Evolutionary conservation across 1,140 invertebrate species (phyloP).

Genomic region (Solenopsis invicta): DNA sequence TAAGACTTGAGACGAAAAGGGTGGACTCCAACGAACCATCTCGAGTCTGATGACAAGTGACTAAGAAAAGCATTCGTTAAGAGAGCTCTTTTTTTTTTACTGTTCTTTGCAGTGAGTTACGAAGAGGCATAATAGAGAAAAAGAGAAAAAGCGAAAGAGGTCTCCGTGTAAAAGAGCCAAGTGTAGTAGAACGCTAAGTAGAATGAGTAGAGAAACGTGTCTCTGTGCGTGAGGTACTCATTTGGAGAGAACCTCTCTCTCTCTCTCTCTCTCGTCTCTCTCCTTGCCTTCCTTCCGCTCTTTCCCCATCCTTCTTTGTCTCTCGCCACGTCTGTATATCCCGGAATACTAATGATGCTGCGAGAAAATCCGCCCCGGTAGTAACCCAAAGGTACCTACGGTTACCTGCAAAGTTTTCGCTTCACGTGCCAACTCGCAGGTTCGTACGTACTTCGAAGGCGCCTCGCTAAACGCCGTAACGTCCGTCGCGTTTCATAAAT

Average conservation of each 20-base stretch:
- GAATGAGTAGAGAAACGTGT: constrained; percentile 73
- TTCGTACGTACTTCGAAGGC: constrained; percentile 42
- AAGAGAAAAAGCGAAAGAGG: not conserved
- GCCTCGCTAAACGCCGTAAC: constrained; percentile 70
- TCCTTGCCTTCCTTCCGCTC: not conserved
- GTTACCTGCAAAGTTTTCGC: constrained; percentile 68
- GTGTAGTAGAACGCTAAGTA: constrained; percentile 58
- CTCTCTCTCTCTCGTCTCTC: constrained; percentile 11
- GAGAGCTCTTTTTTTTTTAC: constrained; percentile 57
- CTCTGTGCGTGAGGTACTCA: constrained; percentile 75
- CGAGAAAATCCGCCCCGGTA: constrained; percentile 60
- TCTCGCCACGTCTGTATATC: constrained; percentile 54
- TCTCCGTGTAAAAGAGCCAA: not conserved
- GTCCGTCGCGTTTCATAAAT: constrained; percentile 75
- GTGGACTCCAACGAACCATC: not conserved
- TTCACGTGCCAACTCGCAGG: constrained; percentile 54
- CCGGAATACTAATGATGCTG: constrained; percentile 69
- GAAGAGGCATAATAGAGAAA: constrained; percentile 12
- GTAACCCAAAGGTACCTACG: constrained; percentile 52
- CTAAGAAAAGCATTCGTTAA: constrained; percentile 74
- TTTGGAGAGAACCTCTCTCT: constrained; percentile 56
- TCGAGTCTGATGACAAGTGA: constrained; percentile 59
- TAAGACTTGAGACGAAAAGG: constrained; percentile 42
- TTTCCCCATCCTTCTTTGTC: constrained; percentile 59
- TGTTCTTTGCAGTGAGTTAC: constrained; percentile 41